These are phyloP conservation scores for Yponomeuta cagnagella DNA, from an alignment of 2,888 invertebrate species.

Conservation along the genomic window DNA sequence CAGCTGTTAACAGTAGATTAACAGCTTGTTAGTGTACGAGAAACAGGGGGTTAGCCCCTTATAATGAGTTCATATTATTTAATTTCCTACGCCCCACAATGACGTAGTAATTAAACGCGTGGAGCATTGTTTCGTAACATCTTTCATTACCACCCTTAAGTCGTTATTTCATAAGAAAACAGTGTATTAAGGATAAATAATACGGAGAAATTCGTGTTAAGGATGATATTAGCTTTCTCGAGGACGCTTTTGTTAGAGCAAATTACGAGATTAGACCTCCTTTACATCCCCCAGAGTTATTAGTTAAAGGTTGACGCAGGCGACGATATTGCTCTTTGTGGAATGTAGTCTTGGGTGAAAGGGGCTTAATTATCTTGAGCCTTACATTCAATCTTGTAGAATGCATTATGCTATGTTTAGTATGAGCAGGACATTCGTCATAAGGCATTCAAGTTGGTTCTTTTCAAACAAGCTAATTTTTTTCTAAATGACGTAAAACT, in stretches of 20 bases:
- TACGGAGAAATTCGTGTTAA: background rate
- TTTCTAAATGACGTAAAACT: too few relatives aligned
- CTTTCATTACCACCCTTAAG: background rate
- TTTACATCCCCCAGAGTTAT: background rate
- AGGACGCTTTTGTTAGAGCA: background rate
- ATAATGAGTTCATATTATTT: background rate
- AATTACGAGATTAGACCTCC: constrained; percentile 1
- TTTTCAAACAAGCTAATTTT: too few relatives aligned
- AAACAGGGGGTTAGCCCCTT: background rate
- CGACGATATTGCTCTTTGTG: constrained; percentile 1
- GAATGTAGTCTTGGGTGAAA: constrained; percentile 1
- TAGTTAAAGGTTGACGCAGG: background rate
- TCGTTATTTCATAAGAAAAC: background rate
- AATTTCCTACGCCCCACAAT: background rate
- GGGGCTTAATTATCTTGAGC: background rate
- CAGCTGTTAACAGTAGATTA: too few relatives aligned
- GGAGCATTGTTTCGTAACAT: background rate
- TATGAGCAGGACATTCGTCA: background rate
- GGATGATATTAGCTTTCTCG: background rate
- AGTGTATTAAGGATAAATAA: background rate
- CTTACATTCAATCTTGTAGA: background rate
- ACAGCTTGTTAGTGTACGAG: too few relatives aligned
- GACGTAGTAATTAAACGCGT: background rate
- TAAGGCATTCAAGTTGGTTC: too few relatives aligned
- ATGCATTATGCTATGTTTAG: background rate